A percentile compares a stretch with the other conserved stretches of the same genome.
These are phyloP conservation scores for Chloroceryle inda DNA, from an alignment of 2,797 vertebrate genomes.

Conservation along the genomic window DNA sequence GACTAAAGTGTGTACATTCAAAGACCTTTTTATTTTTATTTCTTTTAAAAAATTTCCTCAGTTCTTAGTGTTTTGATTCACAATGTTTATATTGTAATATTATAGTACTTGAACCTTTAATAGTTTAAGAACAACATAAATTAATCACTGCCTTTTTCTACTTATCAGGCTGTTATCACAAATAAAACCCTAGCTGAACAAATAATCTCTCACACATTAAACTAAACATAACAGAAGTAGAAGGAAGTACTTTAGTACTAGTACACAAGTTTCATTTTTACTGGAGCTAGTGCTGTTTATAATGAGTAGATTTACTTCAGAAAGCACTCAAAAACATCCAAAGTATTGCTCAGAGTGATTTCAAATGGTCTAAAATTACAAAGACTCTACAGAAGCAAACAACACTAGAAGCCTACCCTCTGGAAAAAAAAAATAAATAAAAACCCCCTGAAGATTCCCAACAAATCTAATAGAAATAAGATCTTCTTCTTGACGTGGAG, in stretches of 20 bases:
- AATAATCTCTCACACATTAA: neutral
- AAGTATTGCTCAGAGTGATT: neutral
- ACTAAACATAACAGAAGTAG: neutral
- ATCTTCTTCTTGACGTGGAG: constrained; percentile 2
- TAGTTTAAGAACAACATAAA: constrained; percentile 3
- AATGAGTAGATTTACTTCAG: constrained; percentile 27
- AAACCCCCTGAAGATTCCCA: neutral
- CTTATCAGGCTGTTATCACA: constrained; percentile 6
- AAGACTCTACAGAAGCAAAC: neutral
- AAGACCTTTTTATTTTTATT: neutral
- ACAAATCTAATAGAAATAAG: neutral
- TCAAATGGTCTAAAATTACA: neutral
- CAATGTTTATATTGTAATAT: neutral
- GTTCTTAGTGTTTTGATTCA: neutral
- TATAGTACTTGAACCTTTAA: neutral
- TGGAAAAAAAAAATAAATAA: neutral
- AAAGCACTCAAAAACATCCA: neutral
- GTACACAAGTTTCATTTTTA: neutral
- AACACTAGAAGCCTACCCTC: neutral
- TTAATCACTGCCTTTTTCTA: neutral
- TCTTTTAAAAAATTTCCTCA: neutral
- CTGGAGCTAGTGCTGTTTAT: neutral
- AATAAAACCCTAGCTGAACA: constrained; percentile 32
- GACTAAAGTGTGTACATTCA: neutral
- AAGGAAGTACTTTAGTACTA: neutral